Conservation (phyloP, 2,113 vertebrate genomes). For the Patagioenas fasciata region DNA sequence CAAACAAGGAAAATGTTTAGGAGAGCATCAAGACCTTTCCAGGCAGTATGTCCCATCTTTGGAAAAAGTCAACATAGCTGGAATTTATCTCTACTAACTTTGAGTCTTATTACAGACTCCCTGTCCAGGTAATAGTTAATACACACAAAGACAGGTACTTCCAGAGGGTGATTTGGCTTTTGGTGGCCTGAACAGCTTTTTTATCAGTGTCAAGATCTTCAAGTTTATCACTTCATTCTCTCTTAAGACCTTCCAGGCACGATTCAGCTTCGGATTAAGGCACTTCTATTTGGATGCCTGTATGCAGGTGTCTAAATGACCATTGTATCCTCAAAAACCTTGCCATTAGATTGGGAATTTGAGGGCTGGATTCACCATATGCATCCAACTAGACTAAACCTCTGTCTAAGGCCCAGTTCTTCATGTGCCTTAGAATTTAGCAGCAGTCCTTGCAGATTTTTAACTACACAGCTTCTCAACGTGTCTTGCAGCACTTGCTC, state of each 20-base stretch:
- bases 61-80: neutral
- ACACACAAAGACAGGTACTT: neutral
- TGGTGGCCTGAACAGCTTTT: neutral
- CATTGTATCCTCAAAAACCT: neutral
- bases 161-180: neutral
- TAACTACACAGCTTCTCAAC: neutral
- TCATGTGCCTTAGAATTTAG: neutral
- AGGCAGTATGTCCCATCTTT: neutral
- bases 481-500: neutral
- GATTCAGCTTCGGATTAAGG: neutral
- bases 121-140: neutral
- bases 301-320: neutral
- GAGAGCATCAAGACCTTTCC: neutral
- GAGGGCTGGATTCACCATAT: neutral
- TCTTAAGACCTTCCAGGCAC: neutral
- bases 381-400: neutral
- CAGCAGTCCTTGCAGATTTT: neutral
- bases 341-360: neutral
- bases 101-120: neutral
- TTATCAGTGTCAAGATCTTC: neutral
- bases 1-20: neutral
- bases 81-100: neutral
- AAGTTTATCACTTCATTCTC: neutral
- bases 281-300: neutral
- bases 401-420: neutral